phyloP scores from a whole-genome alignment of 2,888 invertebrate species.

The Argynnis bischoffii region DNA sequence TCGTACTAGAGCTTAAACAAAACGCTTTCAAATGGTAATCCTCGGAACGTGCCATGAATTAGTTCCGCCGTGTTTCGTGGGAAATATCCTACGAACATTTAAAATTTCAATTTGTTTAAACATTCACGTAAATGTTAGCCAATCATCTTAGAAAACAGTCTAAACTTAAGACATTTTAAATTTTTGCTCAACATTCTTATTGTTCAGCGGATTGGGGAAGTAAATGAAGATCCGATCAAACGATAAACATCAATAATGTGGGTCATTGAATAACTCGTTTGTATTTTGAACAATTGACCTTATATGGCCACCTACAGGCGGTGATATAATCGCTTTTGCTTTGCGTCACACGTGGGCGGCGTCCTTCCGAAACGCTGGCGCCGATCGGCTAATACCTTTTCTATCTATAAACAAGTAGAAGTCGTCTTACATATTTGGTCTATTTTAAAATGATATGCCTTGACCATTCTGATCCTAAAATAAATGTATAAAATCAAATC shows the following conservation, averaged over 20 bases:
- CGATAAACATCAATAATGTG: conserved; percentile 38
- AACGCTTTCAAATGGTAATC: conserved; percentile 79
- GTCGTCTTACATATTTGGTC: conserved; percentile 28
- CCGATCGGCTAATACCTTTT: conserved; percentile 49
- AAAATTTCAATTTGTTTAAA: conserved; percentile 32
- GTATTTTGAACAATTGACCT: conserved; percentile 74
- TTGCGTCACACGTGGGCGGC: conserved; percentile 67
- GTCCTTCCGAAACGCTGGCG: conserved; percentile 66
- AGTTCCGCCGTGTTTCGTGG: conserved; percentile 72
- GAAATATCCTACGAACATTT: conserved; percentile 53
- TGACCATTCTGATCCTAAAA: not conserved
- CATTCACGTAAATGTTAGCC: conserved; percentile 19
- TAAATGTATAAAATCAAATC: not conserved
- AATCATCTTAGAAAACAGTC: not conserved
- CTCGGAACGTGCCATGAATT: conserved; percentile 73
- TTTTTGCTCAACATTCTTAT: not conserved
- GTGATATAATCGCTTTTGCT: conserved; percentile 76
- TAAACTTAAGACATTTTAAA: not conserved
- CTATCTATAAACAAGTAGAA: conserved; percentile 45
- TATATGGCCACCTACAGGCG: conserved; percentile 80
- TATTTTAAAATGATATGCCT: conserved; percentile 6
- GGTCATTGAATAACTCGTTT: conserved; percentile 46
- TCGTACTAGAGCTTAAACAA: conserved; percentile 73
- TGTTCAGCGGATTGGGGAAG: not conserved
- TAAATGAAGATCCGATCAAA: conserved; percentile 21